Percentiles rank a stretch among this genome's conserved stretches.
These are phyloP conservation scores for Poeciliopsis paucimaculata DNA, from an alignment of 2,797 vertebrate genomes.

Conservation along the genomic window DNA sequence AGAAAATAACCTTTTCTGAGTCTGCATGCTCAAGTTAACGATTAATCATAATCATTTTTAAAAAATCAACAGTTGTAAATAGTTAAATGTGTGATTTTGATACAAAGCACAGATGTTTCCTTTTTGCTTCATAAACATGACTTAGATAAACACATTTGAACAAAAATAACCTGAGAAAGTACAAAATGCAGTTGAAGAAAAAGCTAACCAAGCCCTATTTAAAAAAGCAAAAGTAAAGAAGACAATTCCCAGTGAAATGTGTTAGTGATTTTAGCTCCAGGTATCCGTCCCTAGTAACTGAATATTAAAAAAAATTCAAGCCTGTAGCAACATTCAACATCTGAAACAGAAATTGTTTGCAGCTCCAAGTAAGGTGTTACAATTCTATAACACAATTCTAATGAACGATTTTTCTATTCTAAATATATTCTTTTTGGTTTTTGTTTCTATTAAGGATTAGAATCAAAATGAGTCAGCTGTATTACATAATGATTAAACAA, in stretches of 20 bases:
- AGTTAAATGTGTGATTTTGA: not conserved
- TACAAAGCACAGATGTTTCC: not conserved
- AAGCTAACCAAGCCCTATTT: not conserved
- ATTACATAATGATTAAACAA: constrained; percentile 3
- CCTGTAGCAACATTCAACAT: not conserved
- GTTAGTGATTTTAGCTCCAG: not conserved
- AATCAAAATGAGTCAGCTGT: not conserved
- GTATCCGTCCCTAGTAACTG: not conserved
- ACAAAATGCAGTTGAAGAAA: not conserved
- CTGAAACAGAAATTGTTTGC: not conserved
- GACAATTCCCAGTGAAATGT: not conserved
- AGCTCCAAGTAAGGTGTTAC: constrained; percentile 6
- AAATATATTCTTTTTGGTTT: not conserved
- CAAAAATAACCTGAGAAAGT: too few relatives aligned
- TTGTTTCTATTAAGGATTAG: not conserved
- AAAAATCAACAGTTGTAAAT: not conserved
- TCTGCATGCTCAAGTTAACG: too few relatives aligned
- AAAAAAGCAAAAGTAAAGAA: too few relatives aligned
- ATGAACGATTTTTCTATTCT: not conserved
- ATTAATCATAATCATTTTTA: too few relatives aligned
- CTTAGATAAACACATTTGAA: not conserved
- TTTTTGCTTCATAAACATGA: not conserved
- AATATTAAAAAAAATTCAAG: not conserved
- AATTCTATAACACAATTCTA: not conserved
- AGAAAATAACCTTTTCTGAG: too few relatives aligned